phyloP scores from a whole-genome alignment of 1,140 invertebrate species.

The Delia radicum region DNA sequence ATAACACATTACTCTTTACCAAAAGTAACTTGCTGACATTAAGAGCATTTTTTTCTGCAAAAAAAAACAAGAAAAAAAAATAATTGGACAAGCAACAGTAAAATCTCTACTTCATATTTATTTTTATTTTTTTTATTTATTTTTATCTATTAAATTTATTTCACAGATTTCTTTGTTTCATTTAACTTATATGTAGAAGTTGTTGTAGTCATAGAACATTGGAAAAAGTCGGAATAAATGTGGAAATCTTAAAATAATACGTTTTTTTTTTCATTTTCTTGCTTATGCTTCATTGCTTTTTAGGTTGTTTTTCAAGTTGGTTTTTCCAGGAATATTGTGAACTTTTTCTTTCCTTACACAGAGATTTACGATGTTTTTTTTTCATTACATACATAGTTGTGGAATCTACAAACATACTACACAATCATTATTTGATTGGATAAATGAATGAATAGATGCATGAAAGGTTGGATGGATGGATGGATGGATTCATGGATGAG shows the following conservation, averaged over 20 bases:
- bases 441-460: slow-evolving; percentile 3
- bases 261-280: not conserved
- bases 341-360: not conserved
- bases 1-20: slow-evolving; percentile 2
- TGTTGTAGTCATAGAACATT: not conserved
- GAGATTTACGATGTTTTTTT: not conserved
- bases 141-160: not conserved
- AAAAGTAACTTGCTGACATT: slow-evolving; percentile 13
- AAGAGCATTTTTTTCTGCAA: not conserved
- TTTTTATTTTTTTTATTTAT: not conserved
- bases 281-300: slow-evolving; percentile 8
- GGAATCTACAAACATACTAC: no score
- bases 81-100: not conserved
- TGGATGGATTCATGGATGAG: not conserved
- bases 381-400: no score
- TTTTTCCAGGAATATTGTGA: not conserved
- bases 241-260: slow-evolving; percentile 2
- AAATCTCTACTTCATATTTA: not conserved
- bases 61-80: no score
- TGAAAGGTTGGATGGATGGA: not conserved
- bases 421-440: not conserved
- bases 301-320: not conserved
- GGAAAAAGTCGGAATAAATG: not conserved
- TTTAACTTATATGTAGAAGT: not conserved
- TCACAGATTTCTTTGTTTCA: not conserved